phyloP scores from a whole-genome alignment of 2,888 invertebrate genomes.

The Sinopyrophorus schimmeli region DNA sequence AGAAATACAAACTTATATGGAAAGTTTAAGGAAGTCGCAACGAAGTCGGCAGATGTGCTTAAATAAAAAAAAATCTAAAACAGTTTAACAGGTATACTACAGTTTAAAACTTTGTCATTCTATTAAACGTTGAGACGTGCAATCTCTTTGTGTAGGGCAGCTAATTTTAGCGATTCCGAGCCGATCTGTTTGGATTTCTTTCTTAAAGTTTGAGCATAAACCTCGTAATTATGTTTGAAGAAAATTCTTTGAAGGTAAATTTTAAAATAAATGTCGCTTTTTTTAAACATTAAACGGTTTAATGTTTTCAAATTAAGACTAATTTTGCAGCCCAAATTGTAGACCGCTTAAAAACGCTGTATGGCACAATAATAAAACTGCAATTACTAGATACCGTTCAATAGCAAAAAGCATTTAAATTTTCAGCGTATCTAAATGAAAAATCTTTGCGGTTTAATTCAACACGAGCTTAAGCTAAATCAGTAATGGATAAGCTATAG shows the following conservation, averaged over 20 bases:
- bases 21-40: conserved; percentile 14
- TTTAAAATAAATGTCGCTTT: no score
- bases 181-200: conserved; percentile 17
- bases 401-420: conserved; percentile 35
- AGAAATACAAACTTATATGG: conserved; percentile 3
- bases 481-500: conserved; percentile 34
- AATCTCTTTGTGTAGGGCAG: conserved; percentile 9
- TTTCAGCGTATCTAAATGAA: conserved; percentile 40
- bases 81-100: conserved; percentile 43
- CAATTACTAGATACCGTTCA: conserved; percentile 37
- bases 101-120: conserved; percentile 42
- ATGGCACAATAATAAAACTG: no score
- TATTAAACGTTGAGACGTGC: conserved; percentile 17
- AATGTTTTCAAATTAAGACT: no score
- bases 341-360: no score
- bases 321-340: no score
- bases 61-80: conserved; percentile 32
- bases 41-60: conserved; percentile 14
- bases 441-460: conserved; percentile 38
- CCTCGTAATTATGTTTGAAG: conserved; percentile 11
- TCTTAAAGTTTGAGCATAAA: conserved; percentile 12
- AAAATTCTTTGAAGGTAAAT: no score
- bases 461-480: conserved; percentile 24
- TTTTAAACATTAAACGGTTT: no score
- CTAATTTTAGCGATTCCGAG: conserved; percentile 21